Base-by-base conservation (phyloP, 2,113 vertebrate species). In the Oryzias woworae region DNA sequence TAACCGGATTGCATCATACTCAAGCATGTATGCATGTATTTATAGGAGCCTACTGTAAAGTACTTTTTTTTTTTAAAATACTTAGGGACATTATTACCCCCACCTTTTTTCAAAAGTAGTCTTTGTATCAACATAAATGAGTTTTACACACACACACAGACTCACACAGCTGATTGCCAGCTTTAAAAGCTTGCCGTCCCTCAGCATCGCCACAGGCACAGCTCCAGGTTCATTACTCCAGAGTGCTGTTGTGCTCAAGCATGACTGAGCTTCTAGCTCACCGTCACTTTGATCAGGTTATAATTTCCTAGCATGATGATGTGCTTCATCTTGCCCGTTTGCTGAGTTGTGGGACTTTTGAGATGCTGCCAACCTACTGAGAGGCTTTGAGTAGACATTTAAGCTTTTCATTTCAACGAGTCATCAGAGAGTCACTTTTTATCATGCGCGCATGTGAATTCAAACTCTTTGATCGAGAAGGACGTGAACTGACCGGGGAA, bases 191-290 rank as follows among this genome's bases (percentile, higher is more conserved):
- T 60, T 55, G 64, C 61, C 66, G 81, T 80, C 81, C 78, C 81
- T 73, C 62, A 54, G 77, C 72, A 59, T 78, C 18, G 62, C 74
- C 66, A 66, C 73, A 81, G 81, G 81, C 81, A 69, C 65, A 52
- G 81, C 83, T 88, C 87, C 85, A 85, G 83, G 87, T 84, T 84
- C 77, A 84, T 87, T 84, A 84, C 66, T 26, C 70, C 73, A 81
- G 78, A 88, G 82, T 79, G 82, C 73, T n/a, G 42, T 20, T 48
- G 71, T 73, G 73, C 82, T 82, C 73, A 75, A 67, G 81, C 78
- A 67, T 72, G 76, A 79, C 72, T 70, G 81, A 73, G 77, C 78
- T 53, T 70, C 71, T 77, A 76, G 66, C 82, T 68, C 50, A 42
- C 58, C 16, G 53, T 66, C 57, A 3, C 82, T 78, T 78, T 82